Evolutionary conservation across 2,113 vertebrate genomes (phyloP), one percentile per base, ranked within the genome.

Genomic region (Irena cyanogastra): DNA sequence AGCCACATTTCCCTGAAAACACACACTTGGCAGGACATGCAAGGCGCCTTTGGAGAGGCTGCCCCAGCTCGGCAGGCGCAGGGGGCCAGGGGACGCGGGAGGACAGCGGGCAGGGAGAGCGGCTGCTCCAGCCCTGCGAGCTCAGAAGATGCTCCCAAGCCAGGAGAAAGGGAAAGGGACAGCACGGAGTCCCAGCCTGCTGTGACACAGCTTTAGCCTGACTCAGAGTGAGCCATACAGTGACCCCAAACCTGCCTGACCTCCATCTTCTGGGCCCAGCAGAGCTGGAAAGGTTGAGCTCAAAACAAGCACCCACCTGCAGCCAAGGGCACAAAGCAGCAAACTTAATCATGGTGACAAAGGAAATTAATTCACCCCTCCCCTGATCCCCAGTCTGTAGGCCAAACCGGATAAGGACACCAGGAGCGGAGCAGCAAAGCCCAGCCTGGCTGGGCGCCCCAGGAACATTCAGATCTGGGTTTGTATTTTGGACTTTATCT

Each of bases 401-500:
- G 59, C 80, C 89, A 60, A 53, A 44, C 11, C 0, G 1, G 72
- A 9, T 17, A 31, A 74, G 74, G 82, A 17, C 9, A 76, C 35
- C 18, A 9, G 19, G 70, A 69, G 81, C 41, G 27, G 56, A 87
- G 89, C 72, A 53, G 54, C 83, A 64, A 89, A 94, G 86, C 19
- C 83, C 89, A 45, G 69, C 44, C 94, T 93, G 95, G 91, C 96
- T 8, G 61, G 30, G 52, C 1, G 39, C 89, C 84, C 42, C 93
- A 93, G 94, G 94, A 80, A 93, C 95, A 94, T 94, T 94, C 30
- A 94, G 95, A 86, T 88, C 96, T 68, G 85, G 54, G 82, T 26
- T 64, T 72, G 63, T 9, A 4, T 60, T 89, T 79, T 57, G 91
- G 77, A 91, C 81, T 85, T 89, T 72, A 85, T 69, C 91, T 93